Conservation (phyloP, 2,888 invertebrate genomes). For the Willowsia nigromaculata region DNA sequence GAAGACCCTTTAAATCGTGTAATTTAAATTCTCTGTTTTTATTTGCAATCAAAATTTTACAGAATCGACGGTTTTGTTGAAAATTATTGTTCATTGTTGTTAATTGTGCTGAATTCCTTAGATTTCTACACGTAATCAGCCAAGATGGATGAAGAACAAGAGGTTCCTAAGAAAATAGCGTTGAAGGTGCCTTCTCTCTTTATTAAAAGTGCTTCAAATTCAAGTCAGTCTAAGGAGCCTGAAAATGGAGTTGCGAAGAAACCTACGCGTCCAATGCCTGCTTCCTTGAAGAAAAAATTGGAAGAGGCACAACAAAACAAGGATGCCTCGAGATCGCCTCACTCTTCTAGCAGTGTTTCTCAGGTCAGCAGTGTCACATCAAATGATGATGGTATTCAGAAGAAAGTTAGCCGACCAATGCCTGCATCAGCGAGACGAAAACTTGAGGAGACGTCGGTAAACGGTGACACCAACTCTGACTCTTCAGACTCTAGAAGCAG, state of each 20-base stretch:
- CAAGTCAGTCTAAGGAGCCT: not conserved
- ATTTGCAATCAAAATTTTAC: too few relatives aligned
- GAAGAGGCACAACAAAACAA: conserved; percentile 20
- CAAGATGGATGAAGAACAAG: not conserved
- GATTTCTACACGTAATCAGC: not conserved
- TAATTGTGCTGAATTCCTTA: too few relatives aligned
- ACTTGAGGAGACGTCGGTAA: not conserved
- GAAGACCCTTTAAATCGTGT: too few relatives aligned
- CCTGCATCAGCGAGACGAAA: conserved; percentile 25
- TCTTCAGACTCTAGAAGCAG: not conserved
- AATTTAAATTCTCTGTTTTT: too few relatives aligned
- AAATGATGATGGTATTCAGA: not conserved
- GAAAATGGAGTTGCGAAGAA: not conserved
- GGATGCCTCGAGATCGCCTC: not conserved
- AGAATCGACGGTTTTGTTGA: too few relatives aligned
- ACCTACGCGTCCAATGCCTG: conserved; percentile 36
- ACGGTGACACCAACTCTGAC: not conserved
- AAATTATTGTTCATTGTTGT: too few relatives aligned
- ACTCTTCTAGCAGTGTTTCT: not conserved
- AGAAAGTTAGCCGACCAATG: conserved; percentile 34
- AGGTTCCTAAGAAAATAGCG: conserved; percentile 47
- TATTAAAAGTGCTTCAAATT: conserved; percentile 16
- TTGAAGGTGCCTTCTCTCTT: conserved; percentile 48
- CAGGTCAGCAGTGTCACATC: not conserved
- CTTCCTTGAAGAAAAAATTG: conserved; percentile 36